Percentiles rank a stretch among this genome's conserved stretches.
Evolutionary conservation across 1,140 invertebrate genomes (phyloP).

Genomic region (Drosophila subpulchrella): DNA sequence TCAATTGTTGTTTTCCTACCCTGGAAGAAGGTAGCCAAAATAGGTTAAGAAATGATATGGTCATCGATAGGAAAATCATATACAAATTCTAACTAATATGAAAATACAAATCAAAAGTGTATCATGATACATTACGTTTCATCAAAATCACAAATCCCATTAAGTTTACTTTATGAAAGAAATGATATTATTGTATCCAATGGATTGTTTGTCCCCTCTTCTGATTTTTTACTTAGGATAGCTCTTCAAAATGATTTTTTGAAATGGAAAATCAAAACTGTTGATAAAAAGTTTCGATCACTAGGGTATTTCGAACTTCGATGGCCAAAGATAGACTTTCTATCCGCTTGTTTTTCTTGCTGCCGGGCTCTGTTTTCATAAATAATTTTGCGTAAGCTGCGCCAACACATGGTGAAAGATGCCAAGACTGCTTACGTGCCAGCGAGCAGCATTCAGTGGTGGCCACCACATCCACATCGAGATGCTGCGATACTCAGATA

Average conservation of each 20-base stretch:
- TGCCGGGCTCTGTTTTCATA: conserved; percentile 70
- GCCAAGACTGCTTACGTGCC: conserved; percentile 73
- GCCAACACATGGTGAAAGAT: conserved; percentile 70
- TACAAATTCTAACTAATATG: too few species aligned
- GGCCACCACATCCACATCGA: conserved; percentile 3
- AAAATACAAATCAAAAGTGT: too few species aligned
- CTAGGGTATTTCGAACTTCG: conserved; percentile 21
- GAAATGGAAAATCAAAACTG: too few species aligned
- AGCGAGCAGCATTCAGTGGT: conserved; percentile 23
- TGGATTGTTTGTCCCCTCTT: too few species aligned
- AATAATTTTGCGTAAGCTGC: conserved; percentile 81
- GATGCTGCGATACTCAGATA: background rate
- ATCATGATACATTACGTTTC: too few species aligned
- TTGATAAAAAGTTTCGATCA: background rate
- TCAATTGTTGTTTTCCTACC: conserved; percentile 22
- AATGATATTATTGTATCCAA: too few species aligned
- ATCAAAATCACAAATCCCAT: too few species aligned
- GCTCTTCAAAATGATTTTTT: too few species aligned
- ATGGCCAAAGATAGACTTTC: conserved; percentile 1
- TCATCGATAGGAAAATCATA: too few species aligned
- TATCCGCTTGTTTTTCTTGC: conserved; percentile 12
- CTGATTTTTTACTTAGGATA: background rate
- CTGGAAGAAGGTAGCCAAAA: background rate
- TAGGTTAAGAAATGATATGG: background rate
- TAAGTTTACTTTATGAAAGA: too few species aligned